Conservation (phyloP, 2,888 invertebrate genomes). For the Scaptomyza caliginosa region DNA sequence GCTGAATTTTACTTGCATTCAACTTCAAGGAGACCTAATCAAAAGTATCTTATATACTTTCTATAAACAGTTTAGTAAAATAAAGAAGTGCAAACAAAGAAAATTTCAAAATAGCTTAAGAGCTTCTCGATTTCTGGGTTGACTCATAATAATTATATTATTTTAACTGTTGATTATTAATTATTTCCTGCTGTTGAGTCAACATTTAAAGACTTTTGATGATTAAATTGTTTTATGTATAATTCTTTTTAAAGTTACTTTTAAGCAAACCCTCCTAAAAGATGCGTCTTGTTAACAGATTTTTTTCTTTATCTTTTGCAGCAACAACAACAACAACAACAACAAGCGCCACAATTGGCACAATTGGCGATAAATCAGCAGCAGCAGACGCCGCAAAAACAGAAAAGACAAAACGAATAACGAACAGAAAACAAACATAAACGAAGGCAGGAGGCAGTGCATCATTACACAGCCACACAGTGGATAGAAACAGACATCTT, state of each 20-base stretch:
- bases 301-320: conserved; percentile 42
- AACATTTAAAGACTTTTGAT: conserved; percentile 11
- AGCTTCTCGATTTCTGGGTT: background rate
- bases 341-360: conserved; percentile 68
- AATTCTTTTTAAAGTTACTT: conserved; percentile 28
- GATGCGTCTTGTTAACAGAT: conserved; percentile 30
- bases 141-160: conserved; percentile 18
- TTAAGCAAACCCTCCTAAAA: background rate
- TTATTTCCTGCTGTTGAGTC: conserved; percentile 39
- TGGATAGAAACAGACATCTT: background rate
- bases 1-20: background rate
- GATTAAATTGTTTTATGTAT: conserved; percentile 17
- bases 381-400: conserved; percentile 11
- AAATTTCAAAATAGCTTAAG: conserved; percentile 3
- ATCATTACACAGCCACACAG: conserved; percentile 42
- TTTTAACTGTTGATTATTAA: background rate
- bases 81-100: background rate
- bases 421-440: conserved; percentile 45
- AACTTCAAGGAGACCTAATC: background rate
- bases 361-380: conserved; percentile 49
- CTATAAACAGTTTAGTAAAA: no score
- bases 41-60: background rate
- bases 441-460: conserved; percentile 38
- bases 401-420: conserved; percentile 45
- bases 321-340: no score